phyloP scores from a whole-genome alignment of 1,140 invertebrate genomes.

The Ganaspis sp. region DNA sequence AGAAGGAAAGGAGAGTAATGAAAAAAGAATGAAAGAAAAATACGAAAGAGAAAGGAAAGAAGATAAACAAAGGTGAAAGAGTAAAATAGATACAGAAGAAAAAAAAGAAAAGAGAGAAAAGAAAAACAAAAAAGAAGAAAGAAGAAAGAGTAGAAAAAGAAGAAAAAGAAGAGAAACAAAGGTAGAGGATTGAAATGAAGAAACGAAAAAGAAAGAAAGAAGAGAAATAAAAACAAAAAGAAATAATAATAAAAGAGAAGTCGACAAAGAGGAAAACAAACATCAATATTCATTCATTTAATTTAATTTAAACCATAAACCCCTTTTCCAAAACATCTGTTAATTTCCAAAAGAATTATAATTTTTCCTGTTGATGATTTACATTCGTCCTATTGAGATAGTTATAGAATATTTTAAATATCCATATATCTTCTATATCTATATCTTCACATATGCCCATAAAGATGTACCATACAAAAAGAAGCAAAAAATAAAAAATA shows the following conservation, averaged over 20 bases:
- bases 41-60: constrained; percentile 29
- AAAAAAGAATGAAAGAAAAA: constrained; percentile 32
- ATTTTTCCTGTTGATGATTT: constrained; percentile 2
- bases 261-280: background rate
- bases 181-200: constrained; percentile 24
- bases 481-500: too few relatives aligned
- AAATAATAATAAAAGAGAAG: background rate
- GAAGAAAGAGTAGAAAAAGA: constrained; percentile 33
- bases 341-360: background rate
- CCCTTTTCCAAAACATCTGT: background rate
- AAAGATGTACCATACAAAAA: too few relatives aligned
- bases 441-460: too few relatives aligned
- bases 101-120: background rate
- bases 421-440: too few relatives aligned
- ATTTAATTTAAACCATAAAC: background rate
- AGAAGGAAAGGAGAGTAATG: constrained; percentile 23
- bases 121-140: constrained; percentile 27
- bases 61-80: constrained; percentile 9
- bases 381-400: background rate
- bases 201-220: background rate
- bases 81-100: too few relatives aligned
- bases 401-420: background rate
- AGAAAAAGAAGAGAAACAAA: constrained; percentile 31
- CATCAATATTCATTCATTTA: constrained; percentile 23
- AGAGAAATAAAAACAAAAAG: background rate